Evolutionary conservation across 2,888 invertebrate species (phyloP).

Genomic region (Nomada goodeniana): DNA sequence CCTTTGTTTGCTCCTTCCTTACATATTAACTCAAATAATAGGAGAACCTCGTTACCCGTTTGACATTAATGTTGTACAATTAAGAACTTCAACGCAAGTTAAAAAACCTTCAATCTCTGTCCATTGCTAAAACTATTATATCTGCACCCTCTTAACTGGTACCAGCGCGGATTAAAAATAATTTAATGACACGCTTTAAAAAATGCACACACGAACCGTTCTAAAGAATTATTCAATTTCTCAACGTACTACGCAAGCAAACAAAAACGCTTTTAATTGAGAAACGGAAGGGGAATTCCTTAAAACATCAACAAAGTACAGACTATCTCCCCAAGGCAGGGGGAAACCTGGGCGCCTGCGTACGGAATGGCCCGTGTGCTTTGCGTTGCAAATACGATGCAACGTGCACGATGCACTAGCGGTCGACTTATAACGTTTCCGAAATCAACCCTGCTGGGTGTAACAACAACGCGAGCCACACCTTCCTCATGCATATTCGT

Average conservation of each 20-base stretch:
- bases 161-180: no score
- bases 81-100: no score
- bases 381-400: constrained; percentile 80
- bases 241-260: no score
- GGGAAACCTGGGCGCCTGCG: constrained; percentile 25
- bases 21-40: no score
- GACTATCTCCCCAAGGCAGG: constrained; percentile 47
- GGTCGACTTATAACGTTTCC: constrained; percentile 78
- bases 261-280: not conserved
- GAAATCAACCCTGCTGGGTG: constrained; percentile 75
- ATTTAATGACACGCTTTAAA: no score
- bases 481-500: constrained; percentile 82
- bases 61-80: no score
- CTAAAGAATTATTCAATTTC: constrained; percentile 7
- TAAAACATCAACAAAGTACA: constrained; percentile 54
- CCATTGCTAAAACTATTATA: no score
- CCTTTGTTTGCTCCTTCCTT: no score
- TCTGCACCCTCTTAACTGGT: no score
- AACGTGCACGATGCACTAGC: constrained; percentile 73
- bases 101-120: no score
- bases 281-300: constrained; percentile 30
- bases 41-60: no score
- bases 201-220: not conserved
- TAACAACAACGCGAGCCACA: constrained; percentile 73
- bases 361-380: constrained; percentile 43